Evolutionary conservation across 2,797 vertebrate species (phyloP).

Genomic region (Anguilla marmorata): DNA sequence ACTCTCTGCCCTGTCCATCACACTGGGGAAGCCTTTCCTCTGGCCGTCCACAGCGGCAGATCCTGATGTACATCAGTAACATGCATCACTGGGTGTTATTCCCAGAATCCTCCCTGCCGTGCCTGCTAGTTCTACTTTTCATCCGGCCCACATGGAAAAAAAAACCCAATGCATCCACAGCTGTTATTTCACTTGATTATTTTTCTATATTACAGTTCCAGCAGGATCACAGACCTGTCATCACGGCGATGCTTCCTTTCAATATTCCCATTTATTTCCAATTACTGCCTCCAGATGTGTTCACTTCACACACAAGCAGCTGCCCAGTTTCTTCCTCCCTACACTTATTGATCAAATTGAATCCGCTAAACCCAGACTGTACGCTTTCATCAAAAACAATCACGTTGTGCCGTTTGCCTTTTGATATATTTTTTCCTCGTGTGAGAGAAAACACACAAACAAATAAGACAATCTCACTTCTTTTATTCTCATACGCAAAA

Average conservation of each 20-base stretch:
- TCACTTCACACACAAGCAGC: not conserved
- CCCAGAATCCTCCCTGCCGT: too few relatives aligned
- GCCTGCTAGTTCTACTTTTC: not conserved
- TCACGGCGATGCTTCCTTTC: not conserved
- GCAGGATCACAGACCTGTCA: not conserved
- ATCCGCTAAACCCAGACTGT: not conserved
- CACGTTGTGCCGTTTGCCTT: not conserved
- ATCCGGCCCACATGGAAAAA: not conserved
- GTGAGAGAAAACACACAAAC: not conserved
- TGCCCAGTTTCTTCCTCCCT: not conserved
- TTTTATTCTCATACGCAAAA: not conserved
- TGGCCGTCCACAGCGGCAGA: too few relatives aligned
- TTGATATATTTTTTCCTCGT: not conserved
- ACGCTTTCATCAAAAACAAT: not conserved
- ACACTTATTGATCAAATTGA: not conserved
- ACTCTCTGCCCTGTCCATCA: too few relatives aligned
- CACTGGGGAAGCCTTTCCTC: too few relatives aligned
- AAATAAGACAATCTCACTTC: not conserved
- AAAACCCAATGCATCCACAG: not conserved
- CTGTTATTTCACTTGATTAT: not conserved
- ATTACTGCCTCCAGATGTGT: not conserved
- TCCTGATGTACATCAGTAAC: too few relatives aligned
- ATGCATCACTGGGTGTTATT: too few relatives aligned
- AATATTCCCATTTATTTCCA: conserved; percentile 6
- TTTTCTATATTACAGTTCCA: not conserved